phyloP scores from a whole-genome alignment of 2,888 invertebrate species.

The Plagiodera versicolora region DNA sequence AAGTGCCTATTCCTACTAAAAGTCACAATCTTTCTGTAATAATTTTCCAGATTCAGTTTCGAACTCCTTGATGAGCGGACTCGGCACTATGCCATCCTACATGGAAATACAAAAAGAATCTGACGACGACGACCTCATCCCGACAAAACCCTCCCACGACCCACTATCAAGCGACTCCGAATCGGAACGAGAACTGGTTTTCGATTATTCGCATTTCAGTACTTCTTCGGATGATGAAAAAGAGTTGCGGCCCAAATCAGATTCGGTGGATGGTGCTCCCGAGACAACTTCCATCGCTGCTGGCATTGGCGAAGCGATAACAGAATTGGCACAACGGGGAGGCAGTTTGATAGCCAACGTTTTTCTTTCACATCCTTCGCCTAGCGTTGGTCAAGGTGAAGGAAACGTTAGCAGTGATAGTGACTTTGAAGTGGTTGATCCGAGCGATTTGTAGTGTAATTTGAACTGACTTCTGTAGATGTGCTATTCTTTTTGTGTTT shows the following conservation, averaged over 20 bases:
- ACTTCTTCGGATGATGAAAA: slow-evolving; percentile 52
- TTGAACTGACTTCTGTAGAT: too few relatives aligned
- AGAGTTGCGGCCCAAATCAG: slow-evolving; percentile 46
- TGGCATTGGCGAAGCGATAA: slow-evolving; percentile 20
- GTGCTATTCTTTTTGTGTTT: neutral
- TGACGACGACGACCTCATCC: slow-evolving; percentile 51
- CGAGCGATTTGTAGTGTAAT: slow-evolving; percentile 41
- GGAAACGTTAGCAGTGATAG: slow-evolving; percentile 46
- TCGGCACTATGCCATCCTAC: slow-evolving; percentile 51
- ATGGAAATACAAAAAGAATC: slow-evolving; percentile 47
- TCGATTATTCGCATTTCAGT: slow-evolving; percentile 53
- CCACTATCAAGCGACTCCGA: slow-evolving; percentile 51
- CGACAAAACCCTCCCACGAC: slow-evolving; percentile 34
- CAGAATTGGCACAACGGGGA: slow-evolving; percentile 31
- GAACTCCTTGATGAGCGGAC: slow-evolving; percentile 48
- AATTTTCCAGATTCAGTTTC: slow-evolving; percentile 47
- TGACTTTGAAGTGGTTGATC: slow-evolving; percentile 51
- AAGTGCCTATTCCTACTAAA: too few relatives aligned
- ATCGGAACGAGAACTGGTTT: slow-evolving; percentile 49
- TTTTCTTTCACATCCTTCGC: slow-evolving; percentile 26
- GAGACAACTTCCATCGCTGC: slow-evolving; percentile 6
- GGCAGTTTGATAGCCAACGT: slow-evolving; percentile 31
- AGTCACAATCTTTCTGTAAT: too few relatives aligned
- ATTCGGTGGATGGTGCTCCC: slow-evolving; percentile 21
- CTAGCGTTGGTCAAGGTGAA: slow-evolving; percentile 23